A percentile compares a stretch with the other conserved stretches of the same genome.
Conservation (phyloP, 2,888 invertebrate species). For the Pilophorus perplexus region DNA sequence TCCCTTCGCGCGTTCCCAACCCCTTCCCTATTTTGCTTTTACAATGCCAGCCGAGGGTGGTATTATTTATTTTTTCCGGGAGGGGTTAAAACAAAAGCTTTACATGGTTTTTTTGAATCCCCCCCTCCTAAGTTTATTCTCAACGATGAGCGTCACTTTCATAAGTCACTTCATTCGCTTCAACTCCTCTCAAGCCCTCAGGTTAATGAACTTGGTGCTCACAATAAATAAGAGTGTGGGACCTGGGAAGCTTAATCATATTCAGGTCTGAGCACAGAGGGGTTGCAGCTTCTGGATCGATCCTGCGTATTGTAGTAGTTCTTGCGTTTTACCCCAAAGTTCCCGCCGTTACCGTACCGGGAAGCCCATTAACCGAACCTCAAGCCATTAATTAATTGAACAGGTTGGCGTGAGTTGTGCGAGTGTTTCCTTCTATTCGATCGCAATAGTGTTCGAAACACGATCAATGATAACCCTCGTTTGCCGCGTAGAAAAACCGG, state of each 20-base stretch:
- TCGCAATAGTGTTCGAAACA: too few relatives aligned
- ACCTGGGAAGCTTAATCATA: background rate
- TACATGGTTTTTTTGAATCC: constrained; percentile 18
- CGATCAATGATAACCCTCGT: too few relatives aligned
- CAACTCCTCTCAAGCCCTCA: background rate
- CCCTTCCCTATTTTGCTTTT: background rate
- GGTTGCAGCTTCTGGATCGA: background rate
- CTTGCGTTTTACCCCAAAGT: too few relatives aligned
- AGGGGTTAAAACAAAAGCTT: constrained; percentile 10
- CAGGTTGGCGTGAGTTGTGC: too few relatives aligned
- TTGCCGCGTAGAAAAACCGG: too few relatives aligned
- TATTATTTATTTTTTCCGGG: constrained; percentile 25
- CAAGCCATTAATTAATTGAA: too few relatives aligned
- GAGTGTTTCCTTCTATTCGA: too few relatives aligned
- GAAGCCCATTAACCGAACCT: too few relatives aligned
- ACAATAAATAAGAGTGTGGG: background rate
- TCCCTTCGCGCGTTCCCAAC: background rate
- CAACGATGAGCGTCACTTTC: background rate
- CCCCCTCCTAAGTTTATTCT: background rate
- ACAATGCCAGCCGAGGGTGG: background rate
- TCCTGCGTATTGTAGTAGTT: too few relatives aligned
- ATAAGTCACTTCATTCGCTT: constrained; percentile 1
- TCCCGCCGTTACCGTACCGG: too few relatives aligned
- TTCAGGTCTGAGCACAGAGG: background rate
- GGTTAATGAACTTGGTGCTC: background rate